A percentile compares a stretch with the other conserved stretches of the same genome.
phyloP scores from a whole-genome alignment of 2,797 vertebrate species.

The Lepilemur septentrionalis region DNA sequence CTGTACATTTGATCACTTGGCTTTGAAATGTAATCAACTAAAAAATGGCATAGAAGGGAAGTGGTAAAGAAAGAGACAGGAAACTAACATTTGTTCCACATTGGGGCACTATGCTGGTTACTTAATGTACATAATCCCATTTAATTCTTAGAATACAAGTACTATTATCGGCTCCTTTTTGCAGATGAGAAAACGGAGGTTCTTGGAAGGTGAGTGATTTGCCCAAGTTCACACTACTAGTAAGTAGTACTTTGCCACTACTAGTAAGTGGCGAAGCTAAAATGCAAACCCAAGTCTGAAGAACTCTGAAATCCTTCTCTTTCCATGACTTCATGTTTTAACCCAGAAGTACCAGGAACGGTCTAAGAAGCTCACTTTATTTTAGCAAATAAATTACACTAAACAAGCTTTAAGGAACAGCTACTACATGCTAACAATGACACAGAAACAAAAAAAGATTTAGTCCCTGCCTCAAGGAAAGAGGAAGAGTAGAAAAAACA shows the following conservation, averaged over 20 bases:
- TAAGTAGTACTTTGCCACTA: not conserved
- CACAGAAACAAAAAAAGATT: not conserved
- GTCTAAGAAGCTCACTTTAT: not conserved
- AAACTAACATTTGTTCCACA: not conserved
- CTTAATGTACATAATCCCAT: not conserved
- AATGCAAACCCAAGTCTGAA: not conserved
- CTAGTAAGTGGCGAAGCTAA: not conserved
- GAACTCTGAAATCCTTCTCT: not conserved
- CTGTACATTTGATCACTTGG: not conserved
- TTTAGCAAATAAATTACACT: constrained; percentile 25
- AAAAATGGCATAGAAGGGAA: not conserved
- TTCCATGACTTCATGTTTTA: not conserved
- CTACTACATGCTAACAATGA: not conserved
- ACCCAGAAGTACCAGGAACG: not conserved
- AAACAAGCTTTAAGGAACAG: not conserved
- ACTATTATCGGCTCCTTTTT: not conserved
- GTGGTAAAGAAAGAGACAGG: not conserved
- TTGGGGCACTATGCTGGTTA: not conserved
- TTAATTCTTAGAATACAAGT: not conserved
- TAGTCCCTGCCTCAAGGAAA: not conserved
- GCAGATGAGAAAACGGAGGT: not conserved
- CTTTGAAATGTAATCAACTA: not conserved
- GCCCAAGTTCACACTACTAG: not conserved
- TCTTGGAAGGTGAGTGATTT: not conserved
- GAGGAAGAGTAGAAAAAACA: not conserved